Percentiles rank a stretch among this genome's conserved stretches.
phyloP scores from a whole-genome alignment of 2,113 vertebrate genomes.

The Phoenicopterus ruber region DNA sequence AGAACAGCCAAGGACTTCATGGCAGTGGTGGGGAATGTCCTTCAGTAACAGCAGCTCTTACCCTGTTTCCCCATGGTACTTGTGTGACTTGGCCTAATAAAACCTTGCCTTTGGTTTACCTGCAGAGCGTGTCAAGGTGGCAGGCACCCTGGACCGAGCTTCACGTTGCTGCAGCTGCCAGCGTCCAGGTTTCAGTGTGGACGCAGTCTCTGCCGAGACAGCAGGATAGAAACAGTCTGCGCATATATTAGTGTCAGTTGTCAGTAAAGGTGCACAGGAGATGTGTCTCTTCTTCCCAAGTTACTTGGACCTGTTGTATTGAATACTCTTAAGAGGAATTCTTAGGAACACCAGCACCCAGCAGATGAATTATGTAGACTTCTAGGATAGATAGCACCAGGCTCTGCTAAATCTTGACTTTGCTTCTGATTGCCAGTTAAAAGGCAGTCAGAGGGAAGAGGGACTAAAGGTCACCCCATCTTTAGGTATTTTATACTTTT shows the following conservation, averaged over 20 bases:
- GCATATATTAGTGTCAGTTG: fast-evolving
- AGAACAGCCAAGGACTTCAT: background rate
- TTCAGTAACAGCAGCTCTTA: background rate
- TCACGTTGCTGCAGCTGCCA: background rate
- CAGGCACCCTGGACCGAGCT: background rate
- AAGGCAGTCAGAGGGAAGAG: background rate
- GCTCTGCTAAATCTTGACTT: background rate
- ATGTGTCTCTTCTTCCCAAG: background rate
- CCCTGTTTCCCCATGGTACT: background rate
- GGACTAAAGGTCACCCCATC: background rate
- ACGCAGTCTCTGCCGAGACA: background rate
- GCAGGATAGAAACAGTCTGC: background rate
- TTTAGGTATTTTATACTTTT: background rate
- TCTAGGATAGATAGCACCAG: background rate
- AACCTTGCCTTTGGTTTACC: background rate
- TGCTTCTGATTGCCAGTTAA: background rate
- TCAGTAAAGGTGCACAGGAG: background rate
- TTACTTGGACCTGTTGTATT: background rate
- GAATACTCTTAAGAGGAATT: background rate
- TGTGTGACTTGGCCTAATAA: background rate
- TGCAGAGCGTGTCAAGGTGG: fast-evolving
- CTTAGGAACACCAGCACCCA: background rate
- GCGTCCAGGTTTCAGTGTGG: background rate
- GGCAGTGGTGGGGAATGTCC: background rate
- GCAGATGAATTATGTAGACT: background rate